Conservation (phyloP, 2,888 invertebrate genomes). For the Pollenia labialis region DNA sequence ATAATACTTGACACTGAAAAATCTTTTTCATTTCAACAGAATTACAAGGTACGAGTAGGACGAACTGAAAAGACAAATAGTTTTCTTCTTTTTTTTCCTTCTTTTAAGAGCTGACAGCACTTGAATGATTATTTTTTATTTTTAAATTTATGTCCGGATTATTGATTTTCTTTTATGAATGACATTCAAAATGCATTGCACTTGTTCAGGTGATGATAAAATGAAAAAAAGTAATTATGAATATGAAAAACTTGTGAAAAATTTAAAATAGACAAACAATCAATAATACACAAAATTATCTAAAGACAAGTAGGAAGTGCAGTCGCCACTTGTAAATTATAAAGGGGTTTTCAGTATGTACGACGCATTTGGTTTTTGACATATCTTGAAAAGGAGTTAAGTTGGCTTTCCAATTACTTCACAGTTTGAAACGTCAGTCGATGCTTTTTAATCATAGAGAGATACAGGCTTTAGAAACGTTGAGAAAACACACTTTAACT, state of each 20-base stretch:
- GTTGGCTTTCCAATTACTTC: too few relatives aligned
- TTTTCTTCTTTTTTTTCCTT: neutral
- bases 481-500: too few relatives aligned
- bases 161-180: conserved; percentile 46
- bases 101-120: conserved; percentile 13
- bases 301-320: too few relatives aligned
- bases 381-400: neutral
- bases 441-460: too few relatives aligned
- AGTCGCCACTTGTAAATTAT: too few relatives aligned
- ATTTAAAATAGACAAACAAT: neutral
- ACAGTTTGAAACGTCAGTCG: too few relatives aligned
- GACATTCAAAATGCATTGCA: conserved; percentile 5
- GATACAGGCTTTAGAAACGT: too few relatives aligned
- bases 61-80: neutral
- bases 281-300: neutral
- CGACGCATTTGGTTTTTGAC: neutral
- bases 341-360: too few relatives aligned
- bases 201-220: neutral
- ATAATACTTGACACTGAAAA: conserved; percentile 71
- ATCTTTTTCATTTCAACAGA: conserved; percentile 11
- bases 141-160: conserved; percentile 9
- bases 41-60: conserved; percentile 15
- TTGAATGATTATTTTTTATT: conserved; percentile 27
- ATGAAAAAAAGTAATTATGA: neutral
- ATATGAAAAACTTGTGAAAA: neutral